Evolutionary conservation across 2,113 vertebrate species (phyloP), one percentile per base, ranked within the genome.

Genomic region (Myodes glareolus): DNA sequence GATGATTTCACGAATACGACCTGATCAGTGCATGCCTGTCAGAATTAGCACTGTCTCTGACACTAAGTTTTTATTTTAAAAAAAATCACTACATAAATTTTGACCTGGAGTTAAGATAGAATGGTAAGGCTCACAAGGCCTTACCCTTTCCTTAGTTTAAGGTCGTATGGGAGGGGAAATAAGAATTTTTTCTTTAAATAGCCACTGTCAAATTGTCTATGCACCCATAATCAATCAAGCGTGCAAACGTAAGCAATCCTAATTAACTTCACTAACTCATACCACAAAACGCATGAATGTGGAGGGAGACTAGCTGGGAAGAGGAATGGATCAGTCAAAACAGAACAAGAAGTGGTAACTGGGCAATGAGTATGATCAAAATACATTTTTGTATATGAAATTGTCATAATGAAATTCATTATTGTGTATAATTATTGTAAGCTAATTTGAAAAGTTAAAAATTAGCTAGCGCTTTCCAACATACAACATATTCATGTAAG

Each of bases 1-100:
- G 99, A 99, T 99, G 75, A 97, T 99, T 98, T 98, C 98, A 97
- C 94, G 87, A 97, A 98, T 98, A 80, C 8, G 3, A 36, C 45
- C 27, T 77, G 42, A 77, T 42, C 75, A 14, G 39, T 47, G 13
- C 99, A 99, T 99, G 97, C 99, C 99, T 93, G 80, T n/a, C 36
- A 29, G 50, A 61, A 39, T 81, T 58, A 72, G 0, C 4, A 73
- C 25, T 63, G 12, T 80, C 11, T 47, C 2, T 47, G 29, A 47
- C 29, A 29, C 27, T 47, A 45, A 77, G 16, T 16, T 47, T 77
- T 29, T 76, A 12, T 29, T 76, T 76, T 8, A 25, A 45, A 76
- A 72, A 72, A n/a, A 27, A 45, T 47, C 6, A 77, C 29, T 77
- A 77, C 45, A 47, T 77, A 17, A 31, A 47, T 31, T 77, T 77